Percentiles rank a stretch among this genome's conserved stretches.
These are phyloP conservation scores for Vombatus ursinus DNA, from an alignment of 2,113 vertebrate genomes.

Conservation along the genomic window DNA sequence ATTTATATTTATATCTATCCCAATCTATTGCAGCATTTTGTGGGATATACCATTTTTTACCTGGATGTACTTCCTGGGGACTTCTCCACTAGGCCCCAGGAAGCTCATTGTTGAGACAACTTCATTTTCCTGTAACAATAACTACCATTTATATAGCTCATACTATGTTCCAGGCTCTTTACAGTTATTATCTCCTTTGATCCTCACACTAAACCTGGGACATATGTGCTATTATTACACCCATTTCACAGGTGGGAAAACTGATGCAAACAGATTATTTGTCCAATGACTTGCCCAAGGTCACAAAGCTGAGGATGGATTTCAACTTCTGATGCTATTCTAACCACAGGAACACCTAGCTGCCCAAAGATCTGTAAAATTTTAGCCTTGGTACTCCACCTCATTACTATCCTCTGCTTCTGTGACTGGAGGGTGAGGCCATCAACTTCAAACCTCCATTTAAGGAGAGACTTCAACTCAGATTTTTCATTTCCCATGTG, in stretches of 20 bases:
- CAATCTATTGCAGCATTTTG: no score
- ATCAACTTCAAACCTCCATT: not conserved
- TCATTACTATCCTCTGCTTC: no score
- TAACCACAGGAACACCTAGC: not conserved
- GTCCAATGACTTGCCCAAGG: not conserved
- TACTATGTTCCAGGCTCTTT: not conserved
- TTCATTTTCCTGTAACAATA: not conserved
- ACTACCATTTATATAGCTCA: not conserved
- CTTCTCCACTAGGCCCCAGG: not conserved
- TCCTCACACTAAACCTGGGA: not conserved
- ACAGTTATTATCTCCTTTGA: not conserved
- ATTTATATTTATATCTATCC: no score
- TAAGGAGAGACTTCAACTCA: no score
- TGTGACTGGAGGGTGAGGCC: no score
- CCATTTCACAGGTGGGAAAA: not conserved
- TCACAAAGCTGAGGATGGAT: not conserved
- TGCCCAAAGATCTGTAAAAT: not conserved
- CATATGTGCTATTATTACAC: not conserved
- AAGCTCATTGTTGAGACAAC: not conserved
- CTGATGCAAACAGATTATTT: not conserved
- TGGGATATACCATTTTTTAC: not conserved
- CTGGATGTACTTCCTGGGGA: not conserved
- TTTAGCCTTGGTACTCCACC: not conserved
- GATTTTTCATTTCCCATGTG: no score
- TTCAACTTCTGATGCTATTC: not conserved